Percentiles rank a stretch among this genome's conserved stretches.
phyloP scores from a whole-genome alignment of 2,797 vertebrate genomes.

The Brachyrhaphis roseni region DNA sequence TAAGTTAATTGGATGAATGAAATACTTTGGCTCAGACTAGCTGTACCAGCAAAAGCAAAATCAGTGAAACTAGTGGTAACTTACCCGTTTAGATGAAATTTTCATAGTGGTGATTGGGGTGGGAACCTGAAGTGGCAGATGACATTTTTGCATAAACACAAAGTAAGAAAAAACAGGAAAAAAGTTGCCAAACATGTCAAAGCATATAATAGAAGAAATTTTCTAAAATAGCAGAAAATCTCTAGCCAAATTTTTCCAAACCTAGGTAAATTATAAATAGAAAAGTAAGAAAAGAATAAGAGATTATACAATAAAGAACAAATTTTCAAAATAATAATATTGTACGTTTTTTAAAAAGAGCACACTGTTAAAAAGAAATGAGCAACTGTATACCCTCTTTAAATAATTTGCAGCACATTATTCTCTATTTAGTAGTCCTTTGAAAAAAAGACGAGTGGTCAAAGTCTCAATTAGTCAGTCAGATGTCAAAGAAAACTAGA shows the following conservation, averaged over 20 bases:
- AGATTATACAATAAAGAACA: neutral
- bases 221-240: neutral
- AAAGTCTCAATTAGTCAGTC: neutral
- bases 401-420: neutral
- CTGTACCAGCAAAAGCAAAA: neutral
- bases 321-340: neutral
- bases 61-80: slow-evolving; percentile 42
- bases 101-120: slow-evolving; percentile 96
- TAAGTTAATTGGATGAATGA: neutral
- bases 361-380: neutral
- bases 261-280: neutral
- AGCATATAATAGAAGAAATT: neutral
- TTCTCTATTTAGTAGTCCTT: neutral
- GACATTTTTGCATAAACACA: slow-evolving; percentile 1
- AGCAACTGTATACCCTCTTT: neutral
- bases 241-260: neutral
- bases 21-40: neutral
- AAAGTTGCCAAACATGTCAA: neutral
- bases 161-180: neutral
- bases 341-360: neutral
- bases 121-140: slow-evolving; percentile 83
- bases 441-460: neutral
- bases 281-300: neutral
- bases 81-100: slow-evolving; percentile 97
- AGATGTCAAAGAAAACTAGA: neutral